Evolutionary conservation across 2,888 invertebrate species (phyloP), one percentile per base, ranked within the genome.

Genomic region (Eupsilia transversa): DNA sequence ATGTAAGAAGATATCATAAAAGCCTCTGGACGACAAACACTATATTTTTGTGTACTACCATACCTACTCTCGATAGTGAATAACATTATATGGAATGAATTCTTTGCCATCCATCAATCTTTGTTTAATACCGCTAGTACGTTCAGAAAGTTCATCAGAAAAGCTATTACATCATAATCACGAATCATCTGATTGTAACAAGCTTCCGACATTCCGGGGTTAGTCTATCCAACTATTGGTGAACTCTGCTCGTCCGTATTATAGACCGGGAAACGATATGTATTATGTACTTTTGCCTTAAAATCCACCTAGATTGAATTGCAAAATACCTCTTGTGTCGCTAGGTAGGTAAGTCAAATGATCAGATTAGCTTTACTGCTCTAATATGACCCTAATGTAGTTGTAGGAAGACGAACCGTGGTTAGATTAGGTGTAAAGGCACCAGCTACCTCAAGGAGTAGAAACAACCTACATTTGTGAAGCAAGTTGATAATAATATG

Each of bases 81-180:
- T 46, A 41, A 27, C 6, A n/a, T 27, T 38, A 27, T 17, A 20
- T 5, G n/a, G 33, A 56, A 9, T 23, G 3, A 49, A 43, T 46
- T 49, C 35, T 38, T 27, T 20, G 38, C n/a, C 46, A 61, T 27
- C 59, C 30, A 59, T 74, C 17, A 46, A 64, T 38, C 61, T 56
- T 73, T 56, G 54, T 56, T 46, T 33, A 59, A 14, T 56, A 41
- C 41, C 64, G 60, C 73, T 43, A 30, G 41, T 54, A 69, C 35
- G 35, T 43, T 12, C 54, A 23, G 27, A n/a, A 35, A 67, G 46
- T 67, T 74, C 64, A 72, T 74, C 69, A 63, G 38, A 81, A 72
- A 52, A 79, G 72, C 46, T 63, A 77, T 82, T 73, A 81, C 46
- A 70, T 70, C 41, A 60, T 64, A 67, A 81, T 74, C 68, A 77